Conservation (phyloP, 2,797 vertebrate genomes). For the Apogon talboti region DNA sequence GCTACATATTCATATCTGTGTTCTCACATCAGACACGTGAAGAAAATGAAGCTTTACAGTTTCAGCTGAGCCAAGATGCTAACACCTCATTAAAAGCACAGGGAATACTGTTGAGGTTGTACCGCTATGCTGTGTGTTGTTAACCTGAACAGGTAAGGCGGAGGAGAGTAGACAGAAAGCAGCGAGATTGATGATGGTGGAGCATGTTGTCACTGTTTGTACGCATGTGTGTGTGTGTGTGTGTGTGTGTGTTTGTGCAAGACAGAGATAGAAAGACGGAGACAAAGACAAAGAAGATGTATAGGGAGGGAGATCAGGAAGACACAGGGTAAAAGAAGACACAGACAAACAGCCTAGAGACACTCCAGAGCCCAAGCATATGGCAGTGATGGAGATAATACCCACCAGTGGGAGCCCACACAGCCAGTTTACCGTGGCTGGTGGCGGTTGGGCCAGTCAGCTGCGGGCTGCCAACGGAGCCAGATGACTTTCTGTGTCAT, state of each 20-base stretch:
- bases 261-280: conserved; percentile 17
- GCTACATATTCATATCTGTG: no score
- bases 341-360: conserved; percentile 43
- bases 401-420: conserved; percentile 32
- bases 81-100: conserved; percentile 17
- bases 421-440: conserved; percentile 28
- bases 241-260: conserved; percentile 19
- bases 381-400: conserved; percentile 57
- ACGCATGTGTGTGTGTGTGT: conserved; percentile 14
- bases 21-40: no score
- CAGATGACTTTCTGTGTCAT: conserved; percentile 43
- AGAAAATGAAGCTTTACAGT: background rate
- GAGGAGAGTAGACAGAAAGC: conserved; percentile 7
- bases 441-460: conserved; percentile 34
- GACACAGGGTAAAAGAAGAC: conserved; percentile 5
- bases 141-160: conserved; percentile 8
- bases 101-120: conserved; percentile 17
- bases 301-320: conserved; percentile 21
- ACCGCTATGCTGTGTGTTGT: conserved; percentile 13
- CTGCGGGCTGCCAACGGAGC: conserved; percentile 31
- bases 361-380: conserved; percentile 39
- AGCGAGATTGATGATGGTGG: conserved; percentile 32
- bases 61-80: background rate
- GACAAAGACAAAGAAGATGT: conserved; percentile 11
- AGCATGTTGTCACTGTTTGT: conserved; percentile 10